These are phyloP conservation scores for Sus scrofa DNA, from an alignment of 2,113 vertebrate genomes.

Conservation along the genomic window T2T-Sscrofa CM000825.6:83686501-83687000, in stretches of 20 bases:
- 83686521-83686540: background rate
- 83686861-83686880: background rate
- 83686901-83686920: background rate
- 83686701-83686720: background rate
- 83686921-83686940: background rate
- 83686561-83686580: background rate
- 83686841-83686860: background rate
- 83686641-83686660: background rate
- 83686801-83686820: background rate
- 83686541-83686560: fast-evolving
- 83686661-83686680: background rate
- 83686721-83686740: fast-evolving
- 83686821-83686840: background rate
- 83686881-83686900: background rate
- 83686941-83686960: background rate
- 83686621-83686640: background rate
- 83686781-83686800: background rate
- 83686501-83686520: background rate
- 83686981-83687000: background rate
- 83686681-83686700: background rate
- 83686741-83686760: background rate
- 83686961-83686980: background rate
- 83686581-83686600: background rate
- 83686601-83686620: too few relatives aligned
- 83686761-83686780: background rate